Evolutionary conservation across 64 coral and sea anemone genomes (phyloP).

Genomic region (Porites lutea): DNA sequence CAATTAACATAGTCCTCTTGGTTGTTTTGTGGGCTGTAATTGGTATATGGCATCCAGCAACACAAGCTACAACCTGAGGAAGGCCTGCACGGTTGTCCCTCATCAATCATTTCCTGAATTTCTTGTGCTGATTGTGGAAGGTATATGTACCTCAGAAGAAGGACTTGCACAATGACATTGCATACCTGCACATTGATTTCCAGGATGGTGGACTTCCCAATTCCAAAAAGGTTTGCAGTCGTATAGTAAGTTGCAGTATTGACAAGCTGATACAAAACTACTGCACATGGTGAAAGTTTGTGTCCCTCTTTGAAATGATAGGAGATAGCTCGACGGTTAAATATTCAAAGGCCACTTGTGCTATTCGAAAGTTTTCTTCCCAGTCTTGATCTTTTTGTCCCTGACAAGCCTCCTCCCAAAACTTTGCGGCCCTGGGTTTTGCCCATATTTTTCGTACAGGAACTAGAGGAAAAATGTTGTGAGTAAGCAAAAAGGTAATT

Average conservation of each 20-base stretch:
- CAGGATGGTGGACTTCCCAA: conserved; percentile 45
- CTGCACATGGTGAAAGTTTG: conserved; percentile 20
- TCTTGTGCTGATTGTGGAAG: conserved; percentile 24
- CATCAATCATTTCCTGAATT: conserved; percentile 32
- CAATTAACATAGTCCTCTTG: conserved; percentile 65
- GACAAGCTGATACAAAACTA: conserved; percentile 33
- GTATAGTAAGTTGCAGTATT: conserved; percentile 34
- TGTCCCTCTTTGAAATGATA: conserved; percentile 16
- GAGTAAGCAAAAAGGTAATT: too few relatives aligned
- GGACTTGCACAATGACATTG: conserved; percentile 23
- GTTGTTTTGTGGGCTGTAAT: conserved; percentile 33
- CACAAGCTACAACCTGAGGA: conserved; percentile 55
- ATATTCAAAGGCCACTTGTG: conserved; percentile 4
- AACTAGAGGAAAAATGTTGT: background rate
- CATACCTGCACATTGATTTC: conserved; percentile 38
- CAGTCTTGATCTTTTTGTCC: background rate
- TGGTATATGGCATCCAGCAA: conserved; percentile 63
- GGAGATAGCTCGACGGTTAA: background rate
- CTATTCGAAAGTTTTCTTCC: background rate
- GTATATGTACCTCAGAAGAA: conserved; percentile 39
- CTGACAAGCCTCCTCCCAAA: conserved; percentile 34
- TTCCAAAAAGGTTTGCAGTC: conserved; percentile 57
- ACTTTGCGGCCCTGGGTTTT: conserved; percentile 15
- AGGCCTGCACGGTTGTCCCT: background rate
- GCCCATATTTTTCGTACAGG: conserved; percentile 24